phyloP scores from a whole-genome alignment of 2,113 vertebrate genomes.

The Hiodon tergisus region DNA sequence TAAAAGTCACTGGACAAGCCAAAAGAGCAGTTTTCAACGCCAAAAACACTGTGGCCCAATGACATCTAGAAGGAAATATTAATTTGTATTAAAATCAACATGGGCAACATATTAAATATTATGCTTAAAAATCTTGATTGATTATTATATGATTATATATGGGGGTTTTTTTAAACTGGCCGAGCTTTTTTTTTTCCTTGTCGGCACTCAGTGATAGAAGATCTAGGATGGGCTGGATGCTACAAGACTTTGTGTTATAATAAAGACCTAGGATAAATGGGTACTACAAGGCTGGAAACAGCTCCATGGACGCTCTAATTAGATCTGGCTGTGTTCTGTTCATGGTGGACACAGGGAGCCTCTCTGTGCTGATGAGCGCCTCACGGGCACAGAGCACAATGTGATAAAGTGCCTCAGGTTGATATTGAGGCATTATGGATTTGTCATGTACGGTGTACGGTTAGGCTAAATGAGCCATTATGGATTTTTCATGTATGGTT shows the following conservation, averaged over 20 bases:
- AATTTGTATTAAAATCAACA: too few species aligned
- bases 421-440: constrained; percentile 6
- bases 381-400: background rate
- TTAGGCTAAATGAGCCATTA: background rate
- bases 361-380: background rate
- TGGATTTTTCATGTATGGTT: background rate
- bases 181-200: background rate
- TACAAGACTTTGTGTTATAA: background rate
- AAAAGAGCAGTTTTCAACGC: too few species aligned
- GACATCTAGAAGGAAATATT: too few species aligned
- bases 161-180: too few species aligned
- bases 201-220: background rate
- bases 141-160: too few species aligned
- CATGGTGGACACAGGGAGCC: background rate
- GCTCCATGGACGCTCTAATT: constrained; percentile 1
- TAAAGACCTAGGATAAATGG: background rate
- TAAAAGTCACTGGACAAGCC: too few species aligned
- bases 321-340: background rate
- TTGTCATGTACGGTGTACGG: background rate
- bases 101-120: too few species aligned
- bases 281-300: background rate
- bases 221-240: background rate
- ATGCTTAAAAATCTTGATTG: too few species aligned
- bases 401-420: background rate
- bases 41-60: too few species aligned